Conservation (phyloP, 2,888 invertebrate genomes). For the Caenorhabditis japonica region DNA sequence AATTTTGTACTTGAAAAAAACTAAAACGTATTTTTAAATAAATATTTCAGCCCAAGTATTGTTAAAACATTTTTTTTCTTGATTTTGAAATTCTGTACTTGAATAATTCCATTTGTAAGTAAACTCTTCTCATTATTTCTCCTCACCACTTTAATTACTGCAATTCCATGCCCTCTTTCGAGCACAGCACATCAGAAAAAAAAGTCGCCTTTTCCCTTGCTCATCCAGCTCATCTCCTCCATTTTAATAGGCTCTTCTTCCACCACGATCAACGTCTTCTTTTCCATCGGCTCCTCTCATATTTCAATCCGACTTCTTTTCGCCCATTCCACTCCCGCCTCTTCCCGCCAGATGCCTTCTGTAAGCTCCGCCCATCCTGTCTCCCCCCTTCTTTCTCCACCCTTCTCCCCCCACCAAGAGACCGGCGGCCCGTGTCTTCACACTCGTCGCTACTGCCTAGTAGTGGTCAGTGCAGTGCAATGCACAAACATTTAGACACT, state of each 20-base stretch:
- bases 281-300: slow-evolving; percentile 36
- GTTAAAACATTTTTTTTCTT: no score
- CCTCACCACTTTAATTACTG: slow-evolving; percentile 44
- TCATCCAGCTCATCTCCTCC: slow-evolving; percentile 50
- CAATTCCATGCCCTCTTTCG: slow-evolving; percentile 5
- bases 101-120: no score
- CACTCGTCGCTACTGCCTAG: slow-evolving; percentile 44
- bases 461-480: slow-evolving; percentile 52
- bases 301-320: slow-evolving; percentile 43
- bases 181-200: no score
- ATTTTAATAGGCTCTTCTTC: slow-evolving; percentile 45
- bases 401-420: slow-evolving; percentile 9
- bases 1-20: no score
- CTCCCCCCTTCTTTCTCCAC: slow-evolving; percentile 28
- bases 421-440: slow-evolving; percentile 43
- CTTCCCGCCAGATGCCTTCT: slow-evolving; percentile 45
- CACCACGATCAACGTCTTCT: slow-evolving; percentile 34
- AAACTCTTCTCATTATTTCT: slow-evolving; percentile 27
- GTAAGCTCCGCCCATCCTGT: slow-evolving; percentile 35
- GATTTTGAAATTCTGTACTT: no score
- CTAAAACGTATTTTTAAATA: no score
- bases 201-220: neutral
- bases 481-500: slow-evolving; percentile 47
- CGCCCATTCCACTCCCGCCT: slow-evolving; percentile 14
- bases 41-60: no score